Conservation (phyloP, 2,888 invertebrate genomes). For the Chaetogeoica ovagalla region DNA sequence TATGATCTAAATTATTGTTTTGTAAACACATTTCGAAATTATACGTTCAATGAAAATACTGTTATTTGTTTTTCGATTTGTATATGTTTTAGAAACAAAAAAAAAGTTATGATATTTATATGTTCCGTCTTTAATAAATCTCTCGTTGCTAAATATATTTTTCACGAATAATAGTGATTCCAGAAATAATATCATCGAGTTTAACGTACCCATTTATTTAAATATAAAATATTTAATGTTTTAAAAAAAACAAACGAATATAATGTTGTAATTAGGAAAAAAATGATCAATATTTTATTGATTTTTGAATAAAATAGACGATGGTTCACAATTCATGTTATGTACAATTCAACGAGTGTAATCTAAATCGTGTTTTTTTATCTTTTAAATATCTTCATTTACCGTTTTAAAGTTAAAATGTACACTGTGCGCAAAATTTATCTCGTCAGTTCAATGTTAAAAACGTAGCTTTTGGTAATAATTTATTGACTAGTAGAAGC, state of each 20-base stretch:
- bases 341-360: background rate
- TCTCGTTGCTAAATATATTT: too few species aligned
- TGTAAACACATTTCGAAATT: too few species aligned
- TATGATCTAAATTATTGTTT: too few species aligned
- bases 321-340: background rate
- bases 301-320: background rate
- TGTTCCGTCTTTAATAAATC: too few species aligned
- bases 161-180: too few species aligned
- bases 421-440: background rate
- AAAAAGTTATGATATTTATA: too few species aligned
- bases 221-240: background rate
- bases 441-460: conserved; percentile 12
- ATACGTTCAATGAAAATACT: too few species aligned
- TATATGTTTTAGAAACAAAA: too few species aligned
- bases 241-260: background rate
- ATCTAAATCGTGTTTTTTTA: background rate
- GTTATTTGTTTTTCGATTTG: too few species aligned
- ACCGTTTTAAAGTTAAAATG: background rate
- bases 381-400: conserved; percentile 3
- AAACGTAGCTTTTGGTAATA: conserved; percentile 22
- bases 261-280: background rate
- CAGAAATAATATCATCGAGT: too few species aligned
- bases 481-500: conserved; percentile 34
- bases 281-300: too few species aligned
- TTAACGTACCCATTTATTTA: background rate